Conservation (phyloP, 2,113 vertebrate genomes). For the Spheniscus mendiculus region DNA sequence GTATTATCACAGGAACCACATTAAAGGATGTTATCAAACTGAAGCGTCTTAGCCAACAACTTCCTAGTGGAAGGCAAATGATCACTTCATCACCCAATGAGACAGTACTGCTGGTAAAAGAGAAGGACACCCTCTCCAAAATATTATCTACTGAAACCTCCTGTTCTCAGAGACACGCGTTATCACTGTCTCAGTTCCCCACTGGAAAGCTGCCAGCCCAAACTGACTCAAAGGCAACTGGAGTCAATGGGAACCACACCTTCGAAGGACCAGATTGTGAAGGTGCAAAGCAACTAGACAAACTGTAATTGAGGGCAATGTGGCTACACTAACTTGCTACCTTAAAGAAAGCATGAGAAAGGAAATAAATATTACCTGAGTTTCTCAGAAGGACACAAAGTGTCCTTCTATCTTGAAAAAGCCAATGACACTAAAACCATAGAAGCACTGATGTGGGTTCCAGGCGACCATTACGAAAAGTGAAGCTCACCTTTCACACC, state of each 20-base stretch:
- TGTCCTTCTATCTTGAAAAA: not conserved
- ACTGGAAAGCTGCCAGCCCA: not conserved
- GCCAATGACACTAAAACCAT: rapidly evolving
- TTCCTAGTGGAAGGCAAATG: not conserved
- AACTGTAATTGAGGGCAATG: not conserved
- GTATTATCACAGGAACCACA: not conserved
- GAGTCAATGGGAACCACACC: not conserved
- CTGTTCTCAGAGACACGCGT: not conserved
- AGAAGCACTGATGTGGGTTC: not conserved
- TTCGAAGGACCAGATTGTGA: not conserved
- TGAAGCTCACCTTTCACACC: not conserved
- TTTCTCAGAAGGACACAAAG: not conserved
- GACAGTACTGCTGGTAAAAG: not conserved
- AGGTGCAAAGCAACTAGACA: not conserved
- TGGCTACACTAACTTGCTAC: not conserved
- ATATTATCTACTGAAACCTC: not conserved
- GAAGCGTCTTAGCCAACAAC: not conserved
- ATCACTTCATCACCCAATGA: not conserved
- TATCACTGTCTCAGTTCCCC: not conserved
- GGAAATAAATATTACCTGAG: not conserved
- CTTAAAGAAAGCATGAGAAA: not conserved
- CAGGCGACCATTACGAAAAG: not conserved
- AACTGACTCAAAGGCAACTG: not conserved
- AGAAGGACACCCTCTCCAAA: not conserved
- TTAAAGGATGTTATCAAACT: not conserved